These are phyloP conservation scores for Pterophyllum scalare DNA, from an alignment of 2,113 vertebrate genomes.

Conservation along the genomic window DNA sequence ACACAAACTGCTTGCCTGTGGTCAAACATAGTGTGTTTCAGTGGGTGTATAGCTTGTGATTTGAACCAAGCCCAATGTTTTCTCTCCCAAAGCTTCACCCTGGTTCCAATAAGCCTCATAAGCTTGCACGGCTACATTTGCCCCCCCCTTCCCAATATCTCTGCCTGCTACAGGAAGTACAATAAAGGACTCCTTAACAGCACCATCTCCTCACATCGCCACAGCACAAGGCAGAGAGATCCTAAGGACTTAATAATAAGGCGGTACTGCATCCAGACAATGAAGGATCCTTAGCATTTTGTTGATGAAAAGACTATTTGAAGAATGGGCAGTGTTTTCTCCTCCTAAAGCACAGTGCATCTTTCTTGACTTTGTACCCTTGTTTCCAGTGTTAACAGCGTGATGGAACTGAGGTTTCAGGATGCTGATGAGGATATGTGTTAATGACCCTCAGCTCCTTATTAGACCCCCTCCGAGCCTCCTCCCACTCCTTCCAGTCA, in stretches of 20 bases:
- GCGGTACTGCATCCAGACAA: constrained; percentile 65
- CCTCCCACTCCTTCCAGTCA: constrained; percentile 56
- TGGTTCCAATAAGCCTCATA: constrained; percentile 48
- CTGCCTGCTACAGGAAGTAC: constrained; percentile 48
- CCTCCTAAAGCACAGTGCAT: constrained; percentile 69
- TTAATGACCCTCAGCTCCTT: constrained; percentile 1
- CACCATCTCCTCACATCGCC: constrained; percentile 39
- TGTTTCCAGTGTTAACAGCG: constrained; percentile 73
- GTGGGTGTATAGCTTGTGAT: constrained; percentile 70
- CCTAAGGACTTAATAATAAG: constrained; percentile 18
- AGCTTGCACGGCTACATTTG: constrained; percentile 59
- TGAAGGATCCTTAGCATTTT: constrained; percentile 74
- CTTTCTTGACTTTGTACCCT: constrained; percentile 67
- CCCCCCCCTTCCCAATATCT: not conserved
- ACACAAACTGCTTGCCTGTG: constrained; percentile 60
- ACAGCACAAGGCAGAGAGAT: constrained; percentile 66
- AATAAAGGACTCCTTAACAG: constrained; percentile 31
- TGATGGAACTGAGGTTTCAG: constrained; percentile 67
- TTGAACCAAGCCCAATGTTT: constrained; percentile 56
- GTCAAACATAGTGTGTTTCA: constrained; percentile 56
- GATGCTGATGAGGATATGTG: constrained; percentile 16
- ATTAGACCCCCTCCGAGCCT: constrained; percentile 15
- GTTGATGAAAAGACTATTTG: constrained; percentile 39
- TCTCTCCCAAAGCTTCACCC: constrained; percentile 57
- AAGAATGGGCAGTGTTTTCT: constrained; percentile 36